phyloP scores from a whole-genome alignment of 2,888 invertebrate genomes.

The Marronus borbonicus region DNA sequence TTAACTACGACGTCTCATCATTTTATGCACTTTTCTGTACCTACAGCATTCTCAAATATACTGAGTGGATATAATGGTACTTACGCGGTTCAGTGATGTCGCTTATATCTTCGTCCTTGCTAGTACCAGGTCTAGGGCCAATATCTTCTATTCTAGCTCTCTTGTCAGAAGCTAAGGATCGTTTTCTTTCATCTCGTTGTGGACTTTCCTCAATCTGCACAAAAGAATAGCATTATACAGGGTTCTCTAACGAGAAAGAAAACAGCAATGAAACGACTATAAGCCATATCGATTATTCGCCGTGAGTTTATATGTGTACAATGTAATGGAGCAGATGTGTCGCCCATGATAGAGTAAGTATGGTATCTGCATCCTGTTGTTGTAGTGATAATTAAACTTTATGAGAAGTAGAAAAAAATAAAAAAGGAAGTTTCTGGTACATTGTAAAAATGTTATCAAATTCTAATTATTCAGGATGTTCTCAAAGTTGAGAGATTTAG shows the following conservation, averaged over 20 bases:
- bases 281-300: conserved; percentile 42
- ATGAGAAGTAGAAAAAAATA: not conserved
- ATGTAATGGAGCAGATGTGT: conserved; percentile 12
- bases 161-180: not conserved
- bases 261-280: conserved; percentile 8
- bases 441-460: too few species aligned
- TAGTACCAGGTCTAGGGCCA: conserved; percentile 66
- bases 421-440: too few species aligned
- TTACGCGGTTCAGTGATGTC: conserved; percentile 63
- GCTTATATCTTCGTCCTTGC: conserved; percentile 66
- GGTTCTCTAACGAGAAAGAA: not conserved
- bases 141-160: conserved; percentile 57
- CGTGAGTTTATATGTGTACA: not conserved
- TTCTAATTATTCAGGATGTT: too few species aligned
- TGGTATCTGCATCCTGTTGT: conserved; percentile 10
- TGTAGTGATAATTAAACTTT: not conserved
- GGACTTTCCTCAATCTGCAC: conserved; percentile 39
- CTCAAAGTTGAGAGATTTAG: too few species aligned
- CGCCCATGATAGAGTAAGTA: not conserved
- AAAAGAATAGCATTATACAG: not conserved
- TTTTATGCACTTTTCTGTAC: too few species aligned
- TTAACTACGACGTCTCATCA: too few species aligned
- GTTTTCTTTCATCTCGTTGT: not conserved
- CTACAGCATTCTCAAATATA: not conserved
- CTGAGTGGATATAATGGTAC: conserved; percentile 20